These are phyloP conservation scores for Melanotaenia nigrans DNA, from an alignment of 2,797 vertebrate genomes.

Conservation along the genomic window DNA sequence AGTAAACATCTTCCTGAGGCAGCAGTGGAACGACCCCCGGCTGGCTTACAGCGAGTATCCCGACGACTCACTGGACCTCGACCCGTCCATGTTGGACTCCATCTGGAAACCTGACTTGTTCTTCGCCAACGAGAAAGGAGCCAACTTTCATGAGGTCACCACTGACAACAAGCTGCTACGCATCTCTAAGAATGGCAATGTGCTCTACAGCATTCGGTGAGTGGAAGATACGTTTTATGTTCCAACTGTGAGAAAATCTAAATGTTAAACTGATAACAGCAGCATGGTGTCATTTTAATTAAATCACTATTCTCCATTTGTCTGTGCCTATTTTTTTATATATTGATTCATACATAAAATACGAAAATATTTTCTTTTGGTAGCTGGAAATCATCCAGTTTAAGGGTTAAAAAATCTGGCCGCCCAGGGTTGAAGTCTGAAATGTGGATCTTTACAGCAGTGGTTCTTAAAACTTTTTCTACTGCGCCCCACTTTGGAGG, in stretches of 20 bases:
- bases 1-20: constrained; percentile 96
- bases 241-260: neutral
- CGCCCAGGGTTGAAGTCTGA: no score
- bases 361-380: no score
- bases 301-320: neutral
- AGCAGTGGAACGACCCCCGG: constrained; percentile 98
- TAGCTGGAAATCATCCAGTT: no score
- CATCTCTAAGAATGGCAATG: constrained; percentile 95
- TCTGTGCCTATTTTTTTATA: neutral
- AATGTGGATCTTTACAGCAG: no score
- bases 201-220: constrained; percentile 97
- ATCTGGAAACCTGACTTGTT: constrained; percentile 99
- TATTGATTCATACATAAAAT: neutral
- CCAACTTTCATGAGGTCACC: constrained; percentile 98
- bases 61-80: constrained; percentile 94
- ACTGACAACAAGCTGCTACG: constrained; percentile 98
- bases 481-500: no score
- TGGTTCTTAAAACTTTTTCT: no score
- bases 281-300: neutral
- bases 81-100: constrained; percentile 98
- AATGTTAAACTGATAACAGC: neutral
- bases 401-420: no score
- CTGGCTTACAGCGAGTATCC: constrained; percentile 97
- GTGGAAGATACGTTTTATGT: neutral
- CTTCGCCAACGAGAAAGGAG: constrained; percentile 98